phyloP scores from a whole-genome alignment of 2,113 vertebrate species.

The Nanorana parkeri region DNA sequence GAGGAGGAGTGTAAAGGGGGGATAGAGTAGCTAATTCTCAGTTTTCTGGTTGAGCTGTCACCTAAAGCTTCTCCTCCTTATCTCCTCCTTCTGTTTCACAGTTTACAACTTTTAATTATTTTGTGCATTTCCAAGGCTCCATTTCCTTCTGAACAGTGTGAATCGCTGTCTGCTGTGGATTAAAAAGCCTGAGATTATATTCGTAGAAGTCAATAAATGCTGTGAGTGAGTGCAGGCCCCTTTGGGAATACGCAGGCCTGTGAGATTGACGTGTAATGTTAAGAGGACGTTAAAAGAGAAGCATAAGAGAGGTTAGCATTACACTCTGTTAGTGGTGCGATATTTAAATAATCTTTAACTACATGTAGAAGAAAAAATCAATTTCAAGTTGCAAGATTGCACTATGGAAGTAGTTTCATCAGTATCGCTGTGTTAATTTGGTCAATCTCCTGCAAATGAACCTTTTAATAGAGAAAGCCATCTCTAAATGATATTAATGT shows the following conservation, averaged over 20 bases:
- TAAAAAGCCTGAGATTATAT: constrained; percentile 45
- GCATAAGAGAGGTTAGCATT: constrained; percentile 35
- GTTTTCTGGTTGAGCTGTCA: constrained; percentile 65
- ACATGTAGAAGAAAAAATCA: constrained; percentile 39
- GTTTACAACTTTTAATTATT: constrained; percentile 65
- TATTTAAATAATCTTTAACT: constrained; percentile 47
- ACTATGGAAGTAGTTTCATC: constrained; percentile 31
- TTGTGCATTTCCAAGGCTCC: constrained; percentile 60
- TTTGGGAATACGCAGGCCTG: background rate
- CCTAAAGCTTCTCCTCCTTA: constrained; percentile 51
- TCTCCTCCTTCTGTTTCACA: constrained; percentile 58
- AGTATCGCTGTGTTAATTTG: constrained; percentile 34
- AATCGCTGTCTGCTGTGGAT: constrained; percentile 53
- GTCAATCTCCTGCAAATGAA: constrained; percentile 42
- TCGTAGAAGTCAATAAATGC: constrained; percentile 43
- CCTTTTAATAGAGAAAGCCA: constrained; percentile 29
- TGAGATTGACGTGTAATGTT: fast-evolving
- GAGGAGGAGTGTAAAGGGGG: constrained; percentile 12
- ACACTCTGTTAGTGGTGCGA: constrained; percentile 34
- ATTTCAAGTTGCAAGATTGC: constrained; percentile 39
- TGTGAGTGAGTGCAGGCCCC: constrained; percentile 30
- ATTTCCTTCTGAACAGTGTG: constrained; percentile 49
- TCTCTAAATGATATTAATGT: constrained; percentile 39
- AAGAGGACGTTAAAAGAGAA: background rate
- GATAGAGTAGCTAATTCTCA: constrained; percentile 15